Evolutionary conservation across 2,113 vertebrate species (phyloP).

Genomic region (Corythornis cristatus): DNA sequence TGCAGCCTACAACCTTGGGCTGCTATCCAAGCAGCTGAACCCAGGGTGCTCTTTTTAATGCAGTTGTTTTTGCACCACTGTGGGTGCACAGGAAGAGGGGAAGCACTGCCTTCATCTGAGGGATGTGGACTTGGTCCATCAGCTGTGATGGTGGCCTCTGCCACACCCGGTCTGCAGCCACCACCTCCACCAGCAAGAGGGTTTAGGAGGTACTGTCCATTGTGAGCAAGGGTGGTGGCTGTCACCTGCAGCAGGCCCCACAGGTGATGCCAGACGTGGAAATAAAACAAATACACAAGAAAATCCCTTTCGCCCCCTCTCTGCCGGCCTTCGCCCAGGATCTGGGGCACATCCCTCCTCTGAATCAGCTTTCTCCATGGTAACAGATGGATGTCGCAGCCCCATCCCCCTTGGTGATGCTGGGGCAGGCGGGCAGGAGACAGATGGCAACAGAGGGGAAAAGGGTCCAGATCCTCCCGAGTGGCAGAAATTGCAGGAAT

Average conservation of each 20-base stretch:
- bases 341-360: accelerated
- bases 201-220: accelerated
- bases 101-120: accelerated
- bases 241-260: background rate
- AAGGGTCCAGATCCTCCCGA: background rate
- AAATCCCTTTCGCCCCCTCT: background rate
- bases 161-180: background rate
- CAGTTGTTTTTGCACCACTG: accelerated
- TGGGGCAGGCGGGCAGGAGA: background rate
- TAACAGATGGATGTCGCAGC: background rate
- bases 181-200: background rate
- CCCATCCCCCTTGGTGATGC: background rate
- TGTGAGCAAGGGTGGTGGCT: background rate
- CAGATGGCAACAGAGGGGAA: slow-evolving; percentile 11
- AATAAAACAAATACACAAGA: background rate
- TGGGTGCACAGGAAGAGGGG: background rate
- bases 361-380: slow-evolving; percentile 26
- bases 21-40: background rate
- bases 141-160: background rate
- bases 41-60: background rate
- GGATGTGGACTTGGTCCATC: background rate
- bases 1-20: background rate
- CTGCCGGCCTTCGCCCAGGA: background rate
- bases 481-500: slow-evolving; percentile 51
- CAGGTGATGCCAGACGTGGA: background rate